phyloP scores from a whole-genome alignment of 1,140 invertebrate genomes.

The Drosophila persimilis region DNA sequence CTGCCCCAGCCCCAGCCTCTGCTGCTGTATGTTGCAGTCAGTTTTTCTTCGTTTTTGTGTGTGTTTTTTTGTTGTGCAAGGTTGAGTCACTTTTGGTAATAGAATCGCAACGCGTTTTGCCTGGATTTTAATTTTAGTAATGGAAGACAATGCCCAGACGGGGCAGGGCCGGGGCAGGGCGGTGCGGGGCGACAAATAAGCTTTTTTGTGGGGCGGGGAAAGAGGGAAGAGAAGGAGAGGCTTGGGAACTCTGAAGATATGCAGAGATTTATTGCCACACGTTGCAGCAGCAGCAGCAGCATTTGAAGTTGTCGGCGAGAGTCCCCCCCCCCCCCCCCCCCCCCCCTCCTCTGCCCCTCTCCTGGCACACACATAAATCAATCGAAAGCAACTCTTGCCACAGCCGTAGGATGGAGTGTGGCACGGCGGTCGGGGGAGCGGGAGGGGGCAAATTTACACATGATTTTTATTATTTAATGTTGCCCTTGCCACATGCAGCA shows the following conservation, averaged over 20 bases:
- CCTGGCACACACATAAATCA: slow-evolving; percentile 58
- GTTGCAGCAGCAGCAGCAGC: slow-evolving; percentile 45
- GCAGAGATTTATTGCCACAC: slow-evolving; percentile 69
- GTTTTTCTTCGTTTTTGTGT: slow-evolving; percentile 7
- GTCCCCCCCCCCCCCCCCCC: too few relatives aligned
- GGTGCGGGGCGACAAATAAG: slow-evolving; percentile 61
- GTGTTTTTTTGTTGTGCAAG: slow-evolving; percentile 13
- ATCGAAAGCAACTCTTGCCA: slow-evolving; percentile 17
- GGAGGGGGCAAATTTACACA: slow-evolving; percentile 58
- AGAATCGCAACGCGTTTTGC: slow-evolving; percentile 70
- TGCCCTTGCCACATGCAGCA: slow-evolving; percentile 5
- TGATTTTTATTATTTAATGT: slow-evolving; percentile 80
- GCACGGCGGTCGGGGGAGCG: not conserved
- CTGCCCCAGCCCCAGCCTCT: not conserved
- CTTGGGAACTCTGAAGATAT: slow-evolving; percentile 1
- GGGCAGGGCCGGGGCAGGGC: not conserved
- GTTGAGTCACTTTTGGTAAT: slow-evolving; percentile 76
- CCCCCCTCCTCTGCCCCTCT: too few relatives aligned
- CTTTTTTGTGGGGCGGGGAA: slow-evolving; percentile 12
- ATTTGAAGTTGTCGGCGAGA: slow-evolving; percentile 65
- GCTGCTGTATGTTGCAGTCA: slow-evolving; percentile 2
- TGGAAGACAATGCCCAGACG: slow-evolving; percentile 69
- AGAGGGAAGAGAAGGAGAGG: slow-evolving; percentile 33
- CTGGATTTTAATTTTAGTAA: slow-evolving; percentile 79
- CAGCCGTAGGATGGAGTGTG: too few relatives aligned